phyloP scores from a whole-genome alignment of 2,113 vertebrate species.

The Channa argus region DNA sequence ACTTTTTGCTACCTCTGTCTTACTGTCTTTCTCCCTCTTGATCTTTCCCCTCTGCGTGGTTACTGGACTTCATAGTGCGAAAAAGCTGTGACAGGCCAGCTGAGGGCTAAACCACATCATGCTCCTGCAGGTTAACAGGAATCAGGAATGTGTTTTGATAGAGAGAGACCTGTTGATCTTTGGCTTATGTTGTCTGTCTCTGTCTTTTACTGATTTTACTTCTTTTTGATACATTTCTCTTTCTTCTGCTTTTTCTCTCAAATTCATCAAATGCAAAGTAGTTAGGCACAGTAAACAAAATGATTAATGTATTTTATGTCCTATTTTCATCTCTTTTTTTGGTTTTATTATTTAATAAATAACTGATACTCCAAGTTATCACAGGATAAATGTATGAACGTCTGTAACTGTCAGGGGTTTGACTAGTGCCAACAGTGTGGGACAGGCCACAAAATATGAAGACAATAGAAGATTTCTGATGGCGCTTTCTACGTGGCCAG shows the following conservation, averaged over 20 bases:
- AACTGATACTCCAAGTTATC: too few species aligned
- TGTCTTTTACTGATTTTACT: conserved; percentile 1
- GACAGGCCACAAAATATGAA: too few species aligned
- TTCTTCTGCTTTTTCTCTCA: not conserved
- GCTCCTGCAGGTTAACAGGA: conserved; percentile 53
- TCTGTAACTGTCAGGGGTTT: too few species aligned
- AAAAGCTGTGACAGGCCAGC: conserved; percentile 38
- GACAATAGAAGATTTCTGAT: too few species aligned
- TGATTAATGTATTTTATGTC: too few species aligned
- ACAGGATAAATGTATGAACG: too few species aligned
- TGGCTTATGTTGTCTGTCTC: not conserved
- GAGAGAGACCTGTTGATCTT: conserved; percentile 15
- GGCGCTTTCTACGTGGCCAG: too few species aligned
- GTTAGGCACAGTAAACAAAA: too few species aligned
- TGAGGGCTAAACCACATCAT: conserved; percentile 36
- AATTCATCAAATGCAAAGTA: too few species aligned
- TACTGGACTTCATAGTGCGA: conserved; percentile 31
- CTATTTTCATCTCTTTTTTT: too few species aligned
- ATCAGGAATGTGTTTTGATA: conserved; percentile 36
- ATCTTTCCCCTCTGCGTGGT: not conserved
- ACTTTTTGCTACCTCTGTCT: not conserved
- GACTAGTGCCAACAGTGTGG: too few species aligned
- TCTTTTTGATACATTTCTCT: not conserved
- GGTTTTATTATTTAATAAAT: too few species aligned
- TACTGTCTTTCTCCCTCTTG: not conserved